A percentile compares a stretch with the other conserved stretches of the same genome.
Evolutionary conservation across 2,888 invertebrate species (phyloP).

Genomic region (Palloptera scutellata): DNA sequence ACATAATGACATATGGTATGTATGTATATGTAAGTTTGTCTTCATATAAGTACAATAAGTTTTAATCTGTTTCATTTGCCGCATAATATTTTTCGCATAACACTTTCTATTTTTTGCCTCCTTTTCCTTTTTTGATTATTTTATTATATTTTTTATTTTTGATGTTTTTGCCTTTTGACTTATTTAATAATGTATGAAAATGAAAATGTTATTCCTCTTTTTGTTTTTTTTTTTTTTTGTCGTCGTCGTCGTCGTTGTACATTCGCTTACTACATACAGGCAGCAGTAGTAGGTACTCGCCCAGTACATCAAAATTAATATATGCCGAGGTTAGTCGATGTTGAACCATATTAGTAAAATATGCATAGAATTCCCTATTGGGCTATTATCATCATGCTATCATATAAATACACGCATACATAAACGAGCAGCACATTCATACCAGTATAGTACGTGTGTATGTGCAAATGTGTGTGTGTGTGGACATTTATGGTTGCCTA

Average conservation of each 20-base stretch:
- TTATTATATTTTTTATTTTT: background rate
- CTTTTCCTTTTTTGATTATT: background rate
- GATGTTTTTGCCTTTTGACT: conserved; percentile 37
- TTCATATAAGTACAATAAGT: no score
- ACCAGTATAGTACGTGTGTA: no score
- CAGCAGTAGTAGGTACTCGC: no score
- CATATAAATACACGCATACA: background rate
- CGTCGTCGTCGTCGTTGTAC: background rate
- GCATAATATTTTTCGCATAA: no score
- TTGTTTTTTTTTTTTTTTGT: background rate
- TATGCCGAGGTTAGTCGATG: conserved; percentile 37
- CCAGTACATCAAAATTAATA: conserved; percentile 23
- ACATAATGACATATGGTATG: no score
- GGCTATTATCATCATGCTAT: background rate
- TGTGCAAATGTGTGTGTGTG: no score
- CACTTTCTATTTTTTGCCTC: no score
- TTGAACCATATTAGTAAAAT: conserved; percentile 32
- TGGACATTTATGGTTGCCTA: no score
- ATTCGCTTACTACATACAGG: background rate
- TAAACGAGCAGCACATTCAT: no score
- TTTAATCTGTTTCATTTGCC: no score
- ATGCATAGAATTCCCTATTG: conserved; percentile 25
- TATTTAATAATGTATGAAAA: conserved; percentile 28
- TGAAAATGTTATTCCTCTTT: background rate
- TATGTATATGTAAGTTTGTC: no score